phyloP scores from a whole-genome alignment of 2,797 vertebrate species.

The Acanthurus lineatus region DNA sequence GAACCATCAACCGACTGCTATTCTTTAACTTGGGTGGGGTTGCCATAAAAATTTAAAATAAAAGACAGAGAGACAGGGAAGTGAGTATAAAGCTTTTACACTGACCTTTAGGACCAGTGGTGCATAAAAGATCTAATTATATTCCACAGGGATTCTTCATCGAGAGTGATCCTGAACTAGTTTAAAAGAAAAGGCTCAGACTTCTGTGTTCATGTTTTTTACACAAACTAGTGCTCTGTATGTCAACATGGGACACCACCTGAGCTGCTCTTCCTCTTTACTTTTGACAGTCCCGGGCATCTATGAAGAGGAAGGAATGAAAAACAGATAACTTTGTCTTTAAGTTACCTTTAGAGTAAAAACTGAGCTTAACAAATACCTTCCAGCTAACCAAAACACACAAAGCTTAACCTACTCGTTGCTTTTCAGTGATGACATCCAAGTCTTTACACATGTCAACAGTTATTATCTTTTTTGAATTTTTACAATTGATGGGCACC shows the following conservation, averaged over 20 bases:
- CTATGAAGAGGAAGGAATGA: conserved; percentile 15
- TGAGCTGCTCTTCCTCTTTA: background rate
- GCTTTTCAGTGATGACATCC: conserved; percentile 9
- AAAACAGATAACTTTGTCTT: conserved; percentile 24
- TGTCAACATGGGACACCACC: conserved; percentile 15
- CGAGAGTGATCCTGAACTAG: background rate
- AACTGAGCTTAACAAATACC: background rate
- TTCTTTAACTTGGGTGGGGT: conserved; percentile 83
- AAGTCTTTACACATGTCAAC: conserved; percentile 12
- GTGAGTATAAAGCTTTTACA: conserved; percentile 33
- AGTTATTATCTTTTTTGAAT: conserved; percentile 7
- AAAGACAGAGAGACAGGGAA: conserved; percentile 44
- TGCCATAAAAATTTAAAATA: conserved; percentile 59
- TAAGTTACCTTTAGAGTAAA: conserved; percentile 11
- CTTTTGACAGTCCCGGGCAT: conserved; percentile 15
- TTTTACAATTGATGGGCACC: background rate
- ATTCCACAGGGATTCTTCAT: background rate
- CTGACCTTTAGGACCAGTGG: conserved; percentile 26
- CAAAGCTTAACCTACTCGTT: background rate
- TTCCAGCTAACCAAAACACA: background rate
- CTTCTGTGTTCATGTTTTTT: conserved; percentile 12
- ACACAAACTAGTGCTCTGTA: conserved; percentile 1
- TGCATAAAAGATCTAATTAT: conserved; percentile 16
- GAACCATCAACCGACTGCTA: conserved; percentile 85
- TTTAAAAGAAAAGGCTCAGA: conserved; percentile 18